Evolutionary conservation across 64 coral and sea anemone genomes (phyloP).

Genomic region (Actinia equina): DNA sequence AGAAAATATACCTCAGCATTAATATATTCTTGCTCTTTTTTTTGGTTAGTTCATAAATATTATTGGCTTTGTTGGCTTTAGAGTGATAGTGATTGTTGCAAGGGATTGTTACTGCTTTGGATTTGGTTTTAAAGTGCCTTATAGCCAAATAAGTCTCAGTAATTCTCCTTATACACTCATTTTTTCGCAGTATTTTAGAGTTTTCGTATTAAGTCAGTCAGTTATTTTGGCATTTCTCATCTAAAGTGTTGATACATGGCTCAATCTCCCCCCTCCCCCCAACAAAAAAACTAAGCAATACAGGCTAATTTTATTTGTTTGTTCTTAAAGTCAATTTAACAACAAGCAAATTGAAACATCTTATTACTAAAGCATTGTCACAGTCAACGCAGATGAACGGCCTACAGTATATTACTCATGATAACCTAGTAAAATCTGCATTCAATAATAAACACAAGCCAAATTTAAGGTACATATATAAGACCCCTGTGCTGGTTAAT

Average conservation of each 20-base stretch:
- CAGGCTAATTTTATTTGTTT: too few relatives aligned
- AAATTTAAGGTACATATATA: neutral
- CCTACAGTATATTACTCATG: too few relatives aligned
- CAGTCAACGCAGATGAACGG: too few relatives aligned
- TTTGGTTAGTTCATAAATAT: neutral
- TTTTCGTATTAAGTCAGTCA: neutral
- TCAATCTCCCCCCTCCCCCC: neutral
- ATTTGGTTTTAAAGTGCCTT: too few relatives aligned
- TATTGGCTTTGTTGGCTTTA: too few relatives aligned
- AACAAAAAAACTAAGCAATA: neutral
- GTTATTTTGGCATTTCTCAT: neutral
- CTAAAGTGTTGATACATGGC: neutral
- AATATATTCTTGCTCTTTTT: neutral
- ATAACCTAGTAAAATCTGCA: too few relatives aligned
- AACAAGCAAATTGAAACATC: too few relatives aligned
- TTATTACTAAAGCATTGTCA: too few relatives aligned
- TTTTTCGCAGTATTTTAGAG: slow-evolving; percentile 4
- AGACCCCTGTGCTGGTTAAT: neutral
- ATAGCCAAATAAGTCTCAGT: neutral
- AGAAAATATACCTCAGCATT: slow-evolving; percentile 25
- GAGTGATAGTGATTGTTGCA: too few relatives aligned
- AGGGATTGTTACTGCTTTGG: too few relatives aligned
- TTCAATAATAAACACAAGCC: too few relatives aligned
- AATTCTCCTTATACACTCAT: neutral
- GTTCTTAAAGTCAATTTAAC: too few relatives aligned